phyloP scores from a whole-genome alignment of 1,140 invertebrate genomes.

The Zaprionus lachaisei region DNA sequence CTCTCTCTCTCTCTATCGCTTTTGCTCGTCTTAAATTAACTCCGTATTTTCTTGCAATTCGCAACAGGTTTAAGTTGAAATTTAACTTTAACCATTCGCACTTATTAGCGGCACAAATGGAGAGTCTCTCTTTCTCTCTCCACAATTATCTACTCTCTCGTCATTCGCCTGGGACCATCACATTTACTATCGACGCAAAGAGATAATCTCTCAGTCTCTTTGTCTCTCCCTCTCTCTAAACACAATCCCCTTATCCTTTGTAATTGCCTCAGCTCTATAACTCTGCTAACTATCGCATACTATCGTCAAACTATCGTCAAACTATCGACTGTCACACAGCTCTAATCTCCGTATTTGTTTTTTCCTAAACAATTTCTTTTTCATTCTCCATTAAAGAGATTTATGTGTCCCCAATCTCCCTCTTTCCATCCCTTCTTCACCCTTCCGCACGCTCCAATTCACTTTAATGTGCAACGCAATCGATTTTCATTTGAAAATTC shows the following conservation, averaged over 20 bases:
- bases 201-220: no score
- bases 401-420: constrained; percentile 2
- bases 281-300: background rate
- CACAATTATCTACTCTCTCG: no score
- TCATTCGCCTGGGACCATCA: no score
- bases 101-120: background rate
- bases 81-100: background rate
- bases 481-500: constrained; percentile 45
- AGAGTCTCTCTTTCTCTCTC: no score
- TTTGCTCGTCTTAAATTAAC: constrained; percentile 13
- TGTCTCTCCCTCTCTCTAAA: background rate
- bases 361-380: background rate
- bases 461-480: constrained; percentile 39
- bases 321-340: background rate
- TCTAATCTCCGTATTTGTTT: background rate
- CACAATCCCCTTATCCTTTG: background rate
- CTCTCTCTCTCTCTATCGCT: background rate
- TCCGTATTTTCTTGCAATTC: constrained; percentile 11
- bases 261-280: no score
- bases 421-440: background rate
- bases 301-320: background rate
- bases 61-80: constrained; percentile 12
- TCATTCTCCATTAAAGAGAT: constrained; percentile 22
- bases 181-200: no score
- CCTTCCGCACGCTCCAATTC: constrained; percentile 26